Evolutionary conservation across 2,113 vertebrate species (phyloP), one percentile per base, ranked within the genome.

Genomic region (Proterorhinus semilunaris): DNA sequence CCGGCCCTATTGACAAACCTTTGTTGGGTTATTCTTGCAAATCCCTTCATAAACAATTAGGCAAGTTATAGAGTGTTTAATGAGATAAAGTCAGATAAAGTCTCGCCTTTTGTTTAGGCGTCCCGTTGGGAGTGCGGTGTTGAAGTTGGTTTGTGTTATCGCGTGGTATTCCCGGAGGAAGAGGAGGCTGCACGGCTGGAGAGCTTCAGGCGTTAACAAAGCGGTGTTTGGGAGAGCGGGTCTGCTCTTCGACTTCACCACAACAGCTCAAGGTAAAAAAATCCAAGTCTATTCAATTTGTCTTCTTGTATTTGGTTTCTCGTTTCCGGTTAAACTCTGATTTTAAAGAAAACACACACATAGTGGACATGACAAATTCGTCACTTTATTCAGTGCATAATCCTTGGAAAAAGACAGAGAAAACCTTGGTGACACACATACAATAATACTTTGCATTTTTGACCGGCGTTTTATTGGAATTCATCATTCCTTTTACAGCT

Each of bases 21-120:
- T 82, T 62, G 71, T 58, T 83, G 86, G 76, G 78, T 82, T 86
- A 84, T 86, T 86, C 77, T 83, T 89, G 75, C 86, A 89, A 92
- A 89, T 85, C 85, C 82, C 82, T 84, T 85, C 49, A 83, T 89
- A 91, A 91, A 92, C 88, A 91, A 92, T 93, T 91, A 92, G 74
- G 81, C 72, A 84, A 90, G 91, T 91, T 88, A 90, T 88, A 86
- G 83, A 84, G 75, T 88, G 87, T 89, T 93, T 92, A 91, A 91
- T 89, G 90, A 90, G 90, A 91, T 92, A 88, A 90, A 86, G 83
- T 74, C 71, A 87, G 89, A 90, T 88, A 88, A 88, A 87, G 79
- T 73, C 76, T 75, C 57, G 65, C 76, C 87, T 84, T 90, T 90
- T 91, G 89, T 88, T 84, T 82, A 75, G 75, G 54, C 49, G 82